phyloP scores from a whole-genome alignment of 2,888 invertebrate genomes.

The Cheiracanthium punctorium region DNA sequence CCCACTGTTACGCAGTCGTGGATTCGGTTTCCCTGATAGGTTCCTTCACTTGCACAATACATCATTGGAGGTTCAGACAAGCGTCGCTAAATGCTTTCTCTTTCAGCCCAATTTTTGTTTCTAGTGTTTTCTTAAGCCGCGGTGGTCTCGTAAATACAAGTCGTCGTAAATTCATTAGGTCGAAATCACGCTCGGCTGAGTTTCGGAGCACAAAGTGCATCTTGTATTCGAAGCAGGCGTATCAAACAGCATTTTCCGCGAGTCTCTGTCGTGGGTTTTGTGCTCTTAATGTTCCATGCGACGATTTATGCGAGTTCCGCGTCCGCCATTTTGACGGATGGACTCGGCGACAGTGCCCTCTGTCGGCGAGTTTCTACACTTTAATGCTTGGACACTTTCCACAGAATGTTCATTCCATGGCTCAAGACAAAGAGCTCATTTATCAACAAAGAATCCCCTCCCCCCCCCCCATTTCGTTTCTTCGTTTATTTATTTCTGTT shows the following conservation, averaged over 20 bases:
- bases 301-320: slow-evolving; percentile 67
- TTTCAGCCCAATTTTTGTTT: background rate
- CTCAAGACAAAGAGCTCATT: slow-evolving; percentile 52
- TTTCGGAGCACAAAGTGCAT: slow-evolving; percentile 41
- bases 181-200: slow-evolving; percentile 21
- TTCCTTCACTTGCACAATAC: too few species aligned
- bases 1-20: too few species aligned
- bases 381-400: slow-evolving; percentile 67
- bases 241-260: slow-evolving; percentile 64
- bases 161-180: slow-evolving; percentile 64
- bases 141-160: slow-evolving; percentile 47
- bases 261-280: slow-evolving; percentile 55
- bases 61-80: background rate
- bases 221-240: slow-evolving; percentile 66
- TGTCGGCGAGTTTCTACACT: slow-evolving; percentile 49
- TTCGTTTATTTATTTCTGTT: slow-evolving; percentile 6
- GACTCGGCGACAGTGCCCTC: slow-evolving; percentile 47
- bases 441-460: slow-evolving; percentile 34
- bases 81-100: background rate
- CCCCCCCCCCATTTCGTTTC: background rate
- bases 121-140: slow-evolving; percentile 39
- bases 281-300: slow-evolving; percentile 47
- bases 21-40: too few species aligned
- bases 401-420: slow-evolving; percentile 39
- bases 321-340: slow-evolving; percentile 65